Evolutionary conservation across 2,113 vertebrate genomes (phyloP), one percentile per base, ranked within the genome.

Genomic region (Gymnocephalus cernua): DNA sequence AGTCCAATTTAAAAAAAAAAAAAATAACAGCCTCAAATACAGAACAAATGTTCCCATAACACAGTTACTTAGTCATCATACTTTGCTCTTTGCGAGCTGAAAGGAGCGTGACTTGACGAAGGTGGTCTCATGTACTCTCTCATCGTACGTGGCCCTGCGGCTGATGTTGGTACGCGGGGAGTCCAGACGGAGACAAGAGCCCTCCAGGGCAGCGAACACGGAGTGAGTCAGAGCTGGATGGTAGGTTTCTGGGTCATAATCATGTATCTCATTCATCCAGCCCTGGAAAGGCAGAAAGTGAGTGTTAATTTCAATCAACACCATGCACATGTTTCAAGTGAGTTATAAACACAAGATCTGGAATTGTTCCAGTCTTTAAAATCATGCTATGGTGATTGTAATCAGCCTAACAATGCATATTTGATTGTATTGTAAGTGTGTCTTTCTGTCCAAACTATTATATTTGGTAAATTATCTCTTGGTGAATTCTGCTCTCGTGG

Each of bases 211-310:
- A 61, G 93, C 96, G 4, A 94, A 95, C 82, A 97, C 97, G 0
- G 96, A 97, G 70, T 97, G 96, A 3, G 94, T 96, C 74, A 96
- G 92, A 0, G 94, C 94, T 0, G 95, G 93, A 75, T 96, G 96
- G 89, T 92, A 95, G 4, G 93, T 92, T 90, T 97, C 96, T 0
- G 96, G 95, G 80, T 97, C 95, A 0, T 98, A 98, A 14, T 35
- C 35, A 0, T 93, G 90, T 72, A 96, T 92, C 88, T 97, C 95
- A 83, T 96, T 97, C 96, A 98, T 96, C 97, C 97, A 98, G 50
- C 96, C 96, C 97, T 97, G 92, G 7, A n/a, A 85, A 70, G 3
- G 16, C 12, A 81, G 19, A 41, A 27, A 51, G 18, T 11, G 56
- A 25, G 54, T 29, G 29, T 21, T 57, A 6, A 74, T 71, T 61